Evolutionary conservation across 2,888 invertebrate species (phyloP).

Genomic region (Allolobophora icterica): DNA sequence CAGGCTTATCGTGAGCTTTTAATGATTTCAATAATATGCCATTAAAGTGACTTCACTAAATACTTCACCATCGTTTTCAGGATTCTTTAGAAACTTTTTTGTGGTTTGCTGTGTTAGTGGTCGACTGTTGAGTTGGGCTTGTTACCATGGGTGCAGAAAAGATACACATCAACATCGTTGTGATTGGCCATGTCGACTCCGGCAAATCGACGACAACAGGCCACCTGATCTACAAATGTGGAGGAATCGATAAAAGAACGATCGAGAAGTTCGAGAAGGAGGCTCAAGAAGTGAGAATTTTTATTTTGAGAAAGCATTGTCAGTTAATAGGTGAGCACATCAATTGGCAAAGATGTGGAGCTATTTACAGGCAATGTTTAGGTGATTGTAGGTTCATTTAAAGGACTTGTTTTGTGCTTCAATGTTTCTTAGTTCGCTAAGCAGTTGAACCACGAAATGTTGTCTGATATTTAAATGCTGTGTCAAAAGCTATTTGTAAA

Average conservation of each 20-base stretch:
- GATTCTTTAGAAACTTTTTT: not conserved
- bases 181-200: constrained; percentile 98
- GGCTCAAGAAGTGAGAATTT: constrained; percentile 81
- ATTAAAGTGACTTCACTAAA: no score
- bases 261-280: constrained; percentile 99
- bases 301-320: not conserved
- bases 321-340: not conserved
- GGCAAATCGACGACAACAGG: constrained; percentile 90
- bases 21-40: no score
- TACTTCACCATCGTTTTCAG: no score
- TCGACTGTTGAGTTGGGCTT: not conserved
- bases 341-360: not conserved
- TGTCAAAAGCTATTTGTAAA: no score
- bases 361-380: not conserved
- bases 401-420: no score
- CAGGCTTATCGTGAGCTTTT: no score
- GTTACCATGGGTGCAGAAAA: constrained; percentile 70
- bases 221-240: constrained; percentile 99
- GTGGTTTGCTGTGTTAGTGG: not conserved
- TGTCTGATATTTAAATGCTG: no score
- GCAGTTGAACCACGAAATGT: no score
- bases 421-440: no score
- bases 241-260: constrained; percentile 99
- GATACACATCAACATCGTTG: constrained; percentile 97
- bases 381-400: no score